A percentile compares a stretch with the other conserved stretches of the same genome.
Conservation (phyloP, 37 sponge, comb jelly and placozoan species). For the Amphimedon queenslandica region DNA sequence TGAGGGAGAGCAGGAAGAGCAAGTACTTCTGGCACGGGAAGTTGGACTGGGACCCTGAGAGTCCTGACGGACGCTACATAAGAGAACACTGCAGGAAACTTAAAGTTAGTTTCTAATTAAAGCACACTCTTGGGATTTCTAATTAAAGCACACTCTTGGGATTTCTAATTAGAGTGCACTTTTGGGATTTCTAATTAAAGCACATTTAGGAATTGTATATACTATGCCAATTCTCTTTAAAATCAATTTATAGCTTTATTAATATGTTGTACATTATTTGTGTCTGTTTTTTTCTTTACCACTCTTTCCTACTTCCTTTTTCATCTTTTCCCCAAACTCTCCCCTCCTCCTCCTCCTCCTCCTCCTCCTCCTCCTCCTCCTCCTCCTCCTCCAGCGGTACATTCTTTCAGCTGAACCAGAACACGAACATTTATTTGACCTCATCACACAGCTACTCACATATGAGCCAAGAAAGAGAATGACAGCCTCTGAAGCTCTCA, state of each 20-base stretch:
- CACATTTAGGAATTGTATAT: too few species aligned
- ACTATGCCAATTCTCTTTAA: too few species aligned
- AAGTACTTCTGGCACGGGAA: constrained; percentile 80
- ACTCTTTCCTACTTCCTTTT: too few species aligned
- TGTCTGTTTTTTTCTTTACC: too few species aligned
- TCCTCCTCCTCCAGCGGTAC: constrained; percentile 44
- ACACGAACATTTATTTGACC: constrained; percentile 84
- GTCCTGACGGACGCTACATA: constrained; percentile 74
- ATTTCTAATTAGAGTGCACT: too few species aligned
- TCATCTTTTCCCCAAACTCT: background rate
- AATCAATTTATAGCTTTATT: too few species aligned
- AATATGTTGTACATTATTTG: too few species aligned
- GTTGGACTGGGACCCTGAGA: constrained; percentile 82
- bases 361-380: background rate
- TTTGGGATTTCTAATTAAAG: too few species aligned
- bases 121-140: too few species aligned
- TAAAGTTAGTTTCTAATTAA: constrained; percentile 49
- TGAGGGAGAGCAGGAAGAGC: constrained; percentile 61
- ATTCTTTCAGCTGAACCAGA: constrained; percentile 54
- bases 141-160: too few species aligned
- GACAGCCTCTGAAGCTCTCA: constrained; percentile 77
- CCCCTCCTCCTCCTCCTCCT: too few species aligned
- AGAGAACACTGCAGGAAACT: constrained; percentile 80
- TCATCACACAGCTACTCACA: constrained; percentile 71
- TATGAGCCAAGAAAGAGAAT: constrained; percentile 83